These are phyloP conservation scores for Drosophila conformis DNA, from an alignment of 2,888 invertebrate species.

Conservation along the genomic window DNA sequence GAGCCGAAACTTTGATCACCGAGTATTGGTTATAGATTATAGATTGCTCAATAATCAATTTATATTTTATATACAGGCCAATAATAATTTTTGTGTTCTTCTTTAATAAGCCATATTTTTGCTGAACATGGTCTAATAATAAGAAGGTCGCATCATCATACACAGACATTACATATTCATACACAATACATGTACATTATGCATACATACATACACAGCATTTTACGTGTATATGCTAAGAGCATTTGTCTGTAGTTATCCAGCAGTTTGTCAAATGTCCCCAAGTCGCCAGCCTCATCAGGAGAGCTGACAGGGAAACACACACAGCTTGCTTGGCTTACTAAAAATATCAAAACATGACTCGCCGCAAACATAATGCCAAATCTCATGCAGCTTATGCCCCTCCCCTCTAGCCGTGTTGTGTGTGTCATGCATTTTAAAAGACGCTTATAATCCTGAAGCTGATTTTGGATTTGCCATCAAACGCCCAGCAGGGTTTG, in stretches of 20 bases:
- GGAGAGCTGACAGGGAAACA: slow-evolving; percentile 32
- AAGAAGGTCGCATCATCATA: neutral
- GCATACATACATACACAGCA: neutral
- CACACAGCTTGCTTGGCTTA: slow-evolving; percentile 18
- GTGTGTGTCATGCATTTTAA: slow-evolving; percentile 55
- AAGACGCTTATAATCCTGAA: slow-evolving; percentile 60
- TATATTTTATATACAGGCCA: neutral
- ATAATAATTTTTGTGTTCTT: slow-evolving; percentile 5
- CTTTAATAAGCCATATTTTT: slow-evolving; percentile 26
- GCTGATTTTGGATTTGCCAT: slow-evolving; percentile 50
- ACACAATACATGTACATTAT: neutral
- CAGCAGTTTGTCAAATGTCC: slow-evolving; percentile 66
- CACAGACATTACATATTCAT: slow-evolving; percentile 11
- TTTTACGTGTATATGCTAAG: slow-evolving; percentile 12
- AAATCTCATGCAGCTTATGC: slow-evolving; percentile 53
- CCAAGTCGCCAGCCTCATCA: slow-evolving; percentile 34
- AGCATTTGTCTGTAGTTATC: slow-evolving; percentile 39
- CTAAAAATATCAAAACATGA: slow-evolving; percentile 53
- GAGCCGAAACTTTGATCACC: neutral
- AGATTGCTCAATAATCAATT: neutral
- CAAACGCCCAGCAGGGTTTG: slow-evolving; percentile 32
- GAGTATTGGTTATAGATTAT: neutral
- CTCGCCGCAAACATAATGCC: slow-evolving; percentile 67
- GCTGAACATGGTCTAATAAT: slow-evolving; percentile 19
- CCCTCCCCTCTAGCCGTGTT: neutral